A percentile compares a stretch with the other conserved stretches of the same genome.
These are phyloP conservation scores for Tragelaphus strepsiceros DNA, from an alignment of 2,113 vertebrate species.

Conservation along the genomic window DNA sequence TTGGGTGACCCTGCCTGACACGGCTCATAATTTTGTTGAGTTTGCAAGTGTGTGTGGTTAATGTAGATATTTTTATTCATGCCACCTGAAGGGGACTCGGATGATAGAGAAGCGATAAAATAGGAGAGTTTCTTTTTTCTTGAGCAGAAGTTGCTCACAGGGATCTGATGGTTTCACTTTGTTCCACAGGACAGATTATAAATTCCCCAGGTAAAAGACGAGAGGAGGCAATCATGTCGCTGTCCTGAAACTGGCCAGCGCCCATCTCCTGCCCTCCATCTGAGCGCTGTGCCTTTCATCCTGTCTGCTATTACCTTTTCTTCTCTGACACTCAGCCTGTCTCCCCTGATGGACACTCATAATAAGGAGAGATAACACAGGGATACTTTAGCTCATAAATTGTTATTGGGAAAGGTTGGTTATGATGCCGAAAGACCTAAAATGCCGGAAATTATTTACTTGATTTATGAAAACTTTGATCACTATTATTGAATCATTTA, in stretches of 20 bases:
- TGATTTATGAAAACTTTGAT: constrained; percentile 32
- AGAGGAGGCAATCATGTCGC: background rate
- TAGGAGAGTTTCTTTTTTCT: background rate
- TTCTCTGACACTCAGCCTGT: constrained; percentile 13
- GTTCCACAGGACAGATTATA: too few species aligned
- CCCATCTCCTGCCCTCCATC: background rate
- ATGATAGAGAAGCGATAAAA: background rate
- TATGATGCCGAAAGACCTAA: background rate
- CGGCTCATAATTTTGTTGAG: background rate
- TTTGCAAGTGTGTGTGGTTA: background rate
- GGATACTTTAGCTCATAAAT: constrained; percentile 26
- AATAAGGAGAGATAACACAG: constrained; percentile 33
- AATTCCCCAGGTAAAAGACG: background rate
- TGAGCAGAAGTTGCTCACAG: background rate
- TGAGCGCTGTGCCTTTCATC: background rate
- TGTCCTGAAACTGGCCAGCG: background rate
- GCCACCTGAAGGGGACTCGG: too few species aligned
- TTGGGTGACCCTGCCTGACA: background rate
- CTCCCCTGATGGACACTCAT: constrained; percentile 26
- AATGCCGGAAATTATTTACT: background rate
- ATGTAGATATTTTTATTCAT: background rate
- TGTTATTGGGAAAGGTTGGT: background rate
- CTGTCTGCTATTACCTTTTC: background rate
- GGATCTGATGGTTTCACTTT: background rate
- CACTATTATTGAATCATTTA: background rate